Percentiles rank a stretch among this genome's conserved stretches.
Evolutionary conservation across 2,888 invertebrate genomes (phyloP).

Genomic region (Drosophila hamatofila): DNA sequence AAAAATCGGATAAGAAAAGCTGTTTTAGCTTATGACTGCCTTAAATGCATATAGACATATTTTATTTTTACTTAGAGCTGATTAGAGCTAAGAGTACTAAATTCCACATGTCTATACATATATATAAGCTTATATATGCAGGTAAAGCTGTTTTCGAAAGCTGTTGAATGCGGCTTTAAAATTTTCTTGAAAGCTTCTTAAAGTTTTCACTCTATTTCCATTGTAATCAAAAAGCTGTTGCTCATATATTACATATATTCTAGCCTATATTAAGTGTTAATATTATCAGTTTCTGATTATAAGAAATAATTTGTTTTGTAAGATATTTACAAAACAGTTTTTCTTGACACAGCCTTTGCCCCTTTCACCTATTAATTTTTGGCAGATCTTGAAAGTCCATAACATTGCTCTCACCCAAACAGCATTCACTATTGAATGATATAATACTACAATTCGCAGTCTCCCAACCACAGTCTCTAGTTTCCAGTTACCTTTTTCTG

Average conservation of each 20-base stretch:
- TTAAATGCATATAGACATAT: no score
- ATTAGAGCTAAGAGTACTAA: background rate
- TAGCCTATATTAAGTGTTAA: no score
- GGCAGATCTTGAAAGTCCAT: background rate
- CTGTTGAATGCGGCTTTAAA: background rate
- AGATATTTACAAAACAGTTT: background rate
- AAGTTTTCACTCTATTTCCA: background rate
- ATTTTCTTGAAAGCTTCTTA: background rate
- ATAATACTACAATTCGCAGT: background rate
- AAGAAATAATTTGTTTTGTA: no score
- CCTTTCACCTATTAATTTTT: background rate
- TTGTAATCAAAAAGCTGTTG: background rate
- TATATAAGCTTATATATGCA: no score
- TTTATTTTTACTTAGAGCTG: background rate
- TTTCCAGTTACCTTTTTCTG: background rate
- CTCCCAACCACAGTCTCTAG: background rate
- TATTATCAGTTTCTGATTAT: no score
- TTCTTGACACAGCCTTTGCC: background rate
- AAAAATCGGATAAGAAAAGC: background rate
- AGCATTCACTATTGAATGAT: slow-evolving; percentile 9
- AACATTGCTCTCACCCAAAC: background rate
- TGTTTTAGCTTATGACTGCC: background rate
- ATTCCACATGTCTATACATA: no score
- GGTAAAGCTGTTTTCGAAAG: background rate
- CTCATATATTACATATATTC: no score